Evolutionary conservation across 1,140 invertebrate species (phyloP).

Genomic region (Rhizoglyphus robini): DNA sequence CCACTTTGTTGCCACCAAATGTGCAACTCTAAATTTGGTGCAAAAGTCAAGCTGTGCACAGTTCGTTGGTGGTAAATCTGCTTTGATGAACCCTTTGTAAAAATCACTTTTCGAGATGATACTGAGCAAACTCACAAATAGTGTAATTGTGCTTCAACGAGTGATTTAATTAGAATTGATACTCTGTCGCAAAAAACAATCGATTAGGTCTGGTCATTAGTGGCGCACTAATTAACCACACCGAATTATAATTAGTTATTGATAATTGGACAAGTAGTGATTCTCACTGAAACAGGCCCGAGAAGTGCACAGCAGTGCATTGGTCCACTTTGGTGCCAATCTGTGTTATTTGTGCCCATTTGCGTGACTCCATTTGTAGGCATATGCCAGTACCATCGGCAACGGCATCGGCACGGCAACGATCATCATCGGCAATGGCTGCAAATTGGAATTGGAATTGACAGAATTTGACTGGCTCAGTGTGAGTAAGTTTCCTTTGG

Average conservation of each 20-base stretch:
- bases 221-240: too few relatives aligned
- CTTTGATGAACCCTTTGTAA: too few relatives aligned
- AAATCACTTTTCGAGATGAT: too few relatives aligned
- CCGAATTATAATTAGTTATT: too few relatives aligned
- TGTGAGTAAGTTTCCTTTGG: neutral
- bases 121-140: neutral
- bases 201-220: too few relatives aligned
- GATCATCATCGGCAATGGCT: neutral
- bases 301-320: neutral
- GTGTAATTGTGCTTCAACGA: neutral
- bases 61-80: too few relatives aligned
- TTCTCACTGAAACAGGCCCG: neutral
- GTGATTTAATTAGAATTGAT: constrained; percentile 12
- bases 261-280: too few relatives aligned
- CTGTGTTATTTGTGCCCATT: too few relatives aligned
- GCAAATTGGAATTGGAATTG: neutral
- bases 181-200: neutral
- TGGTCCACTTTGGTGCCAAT: too few relatives aligned
- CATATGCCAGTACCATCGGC: neutral
- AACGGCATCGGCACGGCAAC: neutral
- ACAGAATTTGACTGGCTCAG: neutral
- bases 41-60: too few relatives aligned
- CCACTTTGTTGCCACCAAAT: too few relatives aligned
- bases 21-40: too few relatives aligned
- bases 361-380: neutral